These are phyloP conservation scores for Zygaena filipendulae DNA, from an alignment of 2,888 invertebrate genomes.

Conservation along the genomic window DNA sequence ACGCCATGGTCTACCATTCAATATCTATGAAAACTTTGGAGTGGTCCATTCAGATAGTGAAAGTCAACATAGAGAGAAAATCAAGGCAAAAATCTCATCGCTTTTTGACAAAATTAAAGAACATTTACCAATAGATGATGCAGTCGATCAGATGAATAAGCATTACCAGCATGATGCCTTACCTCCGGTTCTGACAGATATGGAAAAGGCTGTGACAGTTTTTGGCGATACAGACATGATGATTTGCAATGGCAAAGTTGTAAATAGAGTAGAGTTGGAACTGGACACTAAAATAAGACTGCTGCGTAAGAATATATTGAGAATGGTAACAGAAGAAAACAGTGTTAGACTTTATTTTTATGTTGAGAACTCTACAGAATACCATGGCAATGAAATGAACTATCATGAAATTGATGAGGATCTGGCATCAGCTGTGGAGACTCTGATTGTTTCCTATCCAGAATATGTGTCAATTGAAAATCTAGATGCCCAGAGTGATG, in stretches of 20 bases:
- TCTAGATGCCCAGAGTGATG: slow-evolving; percentile 73
- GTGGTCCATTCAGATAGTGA: slow-evolving; percentile 69
- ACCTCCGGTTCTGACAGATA: slow-evolving; percentile 79
- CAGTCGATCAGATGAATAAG: slow-evolving; percentile 88
- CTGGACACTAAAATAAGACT: slow-evolving; percentile 73
- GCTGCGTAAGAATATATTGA: slow-evolving; percentile 63
- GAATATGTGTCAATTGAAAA: slow-evolving; percentile 77
- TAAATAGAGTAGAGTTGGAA: slow-evolving; percentile 73
- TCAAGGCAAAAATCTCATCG: slow-evolving; percentile 60
- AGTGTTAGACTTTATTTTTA: slow-evolving; percentile 79
- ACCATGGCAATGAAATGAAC: slow-evolving; percentile 81
- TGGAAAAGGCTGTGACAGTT: slow-evolving; percentile 77
- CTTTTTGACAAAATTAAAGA: slow-evolving; percentile 70
- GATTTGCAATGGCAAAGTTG: slow-evolving; percentile 69
- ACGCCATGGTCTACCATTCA: slow-evolving; percentile 81
- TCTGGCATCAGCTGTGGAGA: slow-evolving; percentile 75
- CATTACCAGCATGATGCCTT: slow-evolving; percentile 87
- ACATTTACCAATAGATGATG: slow-evolving; percentile 77
- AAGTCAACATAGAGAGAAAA: slow-evolving; percentile 49
- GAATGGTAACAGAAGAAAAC: slow-evolving; percentile 73
- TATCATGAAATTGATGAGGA: slow-evolving; percentile 76
- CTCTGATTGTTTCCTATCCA: slow-evolving; percentile 80
- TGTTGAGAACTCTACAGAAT: slow-evolving; percentile 86
- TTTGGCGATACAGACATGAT: slow-evolving; percentile 78
- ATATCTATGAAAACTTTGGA: slow-evolving; percentile 82